A percentile compares a stretch with the other conserved stretches of the same genome.
Conservation (phyloP, 1,140 invertebrate genomes). For the Halyomorpha halys region DNA sequence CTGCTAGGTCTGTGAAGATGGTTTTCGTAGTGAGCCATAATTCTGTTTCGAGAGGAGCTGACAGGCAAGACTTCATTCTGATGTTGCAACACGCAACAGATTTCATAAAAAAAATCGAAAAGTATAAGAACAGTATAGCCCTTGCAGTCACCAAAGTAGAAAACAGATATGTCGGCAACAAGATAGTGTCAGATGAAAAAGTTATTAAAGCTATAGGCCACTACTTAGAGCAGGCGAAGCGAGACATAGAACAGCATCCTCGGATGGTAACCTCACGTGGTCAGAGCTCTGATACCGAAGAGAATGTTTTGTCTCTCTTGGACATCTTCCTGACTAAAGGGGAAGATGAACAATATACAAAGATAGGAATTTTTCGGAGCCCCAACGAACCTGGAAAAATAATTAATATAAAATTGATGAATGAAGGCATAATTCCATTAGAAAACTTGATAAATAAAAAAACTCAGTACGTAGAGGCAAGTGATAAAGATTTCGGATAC, state of each 20-base stretch:
- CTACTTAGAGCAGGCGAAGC: neutral
- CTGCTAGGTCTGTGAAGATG: conserved; percentile 25
- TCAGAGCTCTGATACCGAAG: neutral
- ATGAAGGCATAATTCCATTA: neutral
- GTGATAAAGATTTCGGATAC: conserved; percentile 25
- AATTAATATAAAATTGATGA: neutral
- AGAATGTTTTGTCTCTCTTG: neutral
- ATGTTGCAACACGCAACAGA: conserved; percentile 20
- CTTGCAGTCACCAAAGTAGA: conserved; percentile 29
- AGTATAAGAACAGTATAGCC: conserved; percentile 23
- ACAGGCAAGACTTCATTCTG: conserved; percentile 27
- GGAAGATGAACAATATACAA: neutral
- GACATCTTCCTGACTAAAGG: neutral
- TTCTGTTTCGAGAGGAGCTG: conserved; percentile 22
- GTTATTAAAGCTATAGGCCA: neutral
- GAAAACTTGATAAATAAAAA: neutral
- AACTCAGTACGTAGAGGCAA: neutral
- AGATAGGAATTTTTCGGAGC: neutral
- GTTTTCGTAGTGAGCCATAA: conserved; percentile 27
- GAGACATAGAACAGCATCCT: neutral
- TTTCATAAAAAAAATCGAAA: conserved; percentile 25
- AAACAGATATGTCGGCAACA: neutral
- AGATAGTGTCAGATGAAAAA: neutral
- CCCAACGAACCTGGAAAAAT: neutral
- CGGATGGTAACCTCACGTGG: no score